Evolutionary conservation across 2,113 vertebrate species (phyloP).

Genomic region (Catharus bicknelli): DNA sequence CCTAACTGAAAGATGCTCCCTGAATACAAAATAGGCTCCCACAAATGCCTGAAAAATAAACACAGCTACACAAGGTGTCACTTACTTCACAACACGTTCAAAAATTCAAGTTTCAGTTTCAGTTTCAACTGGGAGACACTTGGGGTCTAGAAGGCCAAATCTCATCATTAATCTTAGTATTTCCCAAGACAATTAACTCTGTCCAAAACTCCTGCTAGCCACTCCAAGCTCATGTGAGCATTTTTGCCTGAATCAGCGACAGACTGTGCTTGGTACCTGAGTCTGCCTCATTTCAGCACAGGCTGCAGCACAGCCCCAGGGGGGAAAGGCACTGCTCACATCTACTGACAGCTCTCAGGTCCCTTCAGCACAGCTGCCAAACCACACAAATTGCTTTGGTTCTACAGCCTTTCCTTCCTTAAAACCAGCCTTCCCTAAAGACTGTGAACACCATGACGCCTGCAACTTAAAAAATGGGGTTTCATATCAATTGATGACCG

Average conservation of each 20-base stretch:
- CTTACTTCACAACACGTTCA: accelerated
- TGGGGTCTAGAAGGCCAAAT: background rate
- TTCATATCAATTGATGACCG: background rate
- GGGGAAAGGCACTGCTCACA: background rate
- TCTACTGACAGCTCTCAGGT: background rate
- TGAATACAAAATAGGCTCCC: background rate
- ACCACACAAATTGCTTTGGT: background rate
- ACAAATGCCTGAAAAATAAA: background rate
- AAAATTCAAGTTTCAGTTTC: background rate
- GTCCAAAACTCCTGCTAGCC: background rate
- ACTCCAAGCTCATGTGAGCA: background rate
- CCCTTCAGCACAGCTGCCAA: background rate
- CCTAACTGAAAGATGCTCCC: background rate
- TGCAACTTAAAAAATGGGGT: background rate
- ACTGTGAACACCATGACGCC: background rate
- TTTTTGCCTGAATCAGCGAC: background rate
- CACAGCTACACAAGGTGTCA: background rate
- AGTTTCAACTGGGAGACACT: background rate
- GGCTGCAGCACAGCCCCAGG: background rate
- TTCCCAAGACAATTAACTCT: background rate
- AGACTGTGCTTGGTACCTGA: background rate
- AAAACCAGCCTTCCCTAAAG: background rate
- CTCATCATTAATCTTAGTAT: background rate
- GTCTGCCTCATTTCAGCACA: background rate
- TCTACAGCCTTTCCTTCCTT: background rate